Base-by-base conservation (phyloP, 2,113 vertebrate genomes). In the Colossoma macropomum region DNA sequence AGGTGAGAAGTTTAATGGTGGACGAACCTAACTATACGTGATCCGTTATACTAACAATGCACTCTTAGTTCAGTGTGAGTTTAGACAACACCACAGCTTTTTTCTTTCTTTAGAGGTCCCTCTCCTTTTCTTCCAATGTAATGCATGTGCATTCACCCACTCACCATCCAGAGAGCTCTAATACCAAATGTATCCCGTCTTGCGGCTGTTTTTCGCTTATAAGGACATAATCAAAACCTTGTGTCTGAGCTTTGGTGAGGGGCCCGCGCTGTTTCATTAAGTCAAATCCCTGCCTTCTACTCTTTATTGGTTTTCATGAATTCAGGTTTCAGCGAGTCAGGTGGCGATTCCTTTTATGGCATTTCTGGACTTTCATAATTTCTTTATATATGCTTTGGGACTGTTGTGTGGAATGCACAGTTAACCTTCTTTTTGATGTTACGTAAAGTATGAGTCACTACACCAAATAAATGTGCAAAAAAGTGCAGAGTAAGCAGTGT, bases 211-310 rank as follows among this genome's bases (percentile, higher is more conserved):
- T 45, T 54, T 48, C 32, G n/a, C 60, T 32, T 16, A 45, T 79
- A 12, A 72, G 59, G 71, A n/a, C 28, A 56, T 59, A 79, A 69
- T 75, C 48, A 60, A 54, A 79, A 74, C 66, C 60, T 54, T 77
- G 68, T 81, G 50, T 66, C 16, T 4, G 32, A 48, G 56, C 60
- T 48, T 28, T 32, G 60, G 48, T 68, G 12, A 56, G 11, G 21
- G 16, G 19, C 48, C 63, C 1, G 19, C 9, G 23, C 52, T 16
- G 3, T 70, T 83, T 83, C 52, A 70, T 83, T 77, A 65, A 28
- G 25, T 65, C 25, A 73, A n/a, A 56, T 38, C 66, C 30, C 56
- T 38, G 30, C 25, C 0, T 27, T n/a, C 28, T 28, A 60, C 19
- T 71, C 28, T 38, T 77, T 68, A 76, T 60, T 83, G 62, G 65